These are phyloP conservation scores for Chaetoderma sp. DNA, from an alignment of 2,888 invertebrate species.

Conservation along the genomic window DNA sequence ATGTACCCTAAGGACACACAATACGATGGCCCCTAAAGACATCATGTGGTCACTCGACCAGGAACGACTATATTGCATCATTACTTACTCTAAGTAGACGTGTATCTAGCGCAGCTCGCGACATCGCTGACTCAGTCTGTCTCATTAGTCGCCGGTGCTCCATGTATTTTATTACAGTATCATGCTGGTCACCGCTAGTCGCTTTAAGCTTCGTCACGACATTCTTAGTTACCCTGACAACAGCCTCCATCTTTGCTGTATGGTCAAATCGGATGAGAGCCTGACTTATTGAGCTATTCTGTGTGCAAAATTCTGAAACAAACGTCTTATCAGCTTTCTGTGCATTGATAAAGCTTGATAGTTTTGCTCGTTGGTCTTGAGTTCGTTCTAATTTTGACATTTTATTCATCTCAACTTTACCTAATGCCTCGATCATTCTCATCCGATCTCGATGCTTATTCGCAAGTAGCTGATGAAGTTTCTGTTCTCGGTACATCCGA, in stretches of 20 bases:
- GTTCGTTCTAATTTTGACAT: conserved; percentile 52
- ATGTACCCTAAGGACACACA: too few relatives aligned
- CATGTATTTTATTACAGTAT: conserved; percentile 62
- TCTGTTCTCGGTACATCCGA: conserved; percentile 56
- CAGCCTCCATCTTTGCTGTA: conserved; percentile 56
- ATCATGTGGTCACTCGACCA: too few relatives aligned
- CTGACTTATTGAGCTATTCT: conserved; percentile 67
- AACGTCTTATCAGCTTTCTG: conserved; percentile 55
- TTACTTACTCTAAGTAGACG: conserved; percentile 58
- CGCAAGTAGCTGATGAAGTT: conserved; percentile 47
- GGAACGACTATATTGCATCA: too few relatives aligned
- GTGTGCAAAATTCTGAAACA: conserved; percentile 62
- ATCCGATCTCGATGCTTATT: conserved; percentile 53
- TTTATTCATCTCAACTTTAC: conserved; percentile 53
- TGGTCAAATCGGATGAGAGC: conserved; percentile 65
- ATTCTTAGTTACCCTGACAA: conserved; percentile 38
- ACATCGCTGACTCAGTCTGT: conserved; percentile 62
- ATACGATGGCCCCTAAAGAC: too few relatives aligned
- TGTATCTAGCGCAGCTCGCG: conserved; percentile 57
- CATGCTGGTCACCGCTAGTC: conserved; percentile 54
- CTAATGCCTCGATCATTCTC: conserved; percentile 49
- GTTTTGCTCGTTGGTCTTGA: conserved; percentile 48
- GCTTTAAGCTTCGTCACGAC: conserved; percentile 42
- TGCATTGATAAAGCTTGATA: conserved; percentile 44
- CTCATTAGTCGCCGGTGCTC: conserved; percentile 64